A percentile compares a stretch with the other conserved stretches of the same genome.
These are phyloP conservation scores for Teleogryllus oceanicus DNA, from an alignment of 2,888 invertebrate species.

Conservation along the genomic window DNA sequence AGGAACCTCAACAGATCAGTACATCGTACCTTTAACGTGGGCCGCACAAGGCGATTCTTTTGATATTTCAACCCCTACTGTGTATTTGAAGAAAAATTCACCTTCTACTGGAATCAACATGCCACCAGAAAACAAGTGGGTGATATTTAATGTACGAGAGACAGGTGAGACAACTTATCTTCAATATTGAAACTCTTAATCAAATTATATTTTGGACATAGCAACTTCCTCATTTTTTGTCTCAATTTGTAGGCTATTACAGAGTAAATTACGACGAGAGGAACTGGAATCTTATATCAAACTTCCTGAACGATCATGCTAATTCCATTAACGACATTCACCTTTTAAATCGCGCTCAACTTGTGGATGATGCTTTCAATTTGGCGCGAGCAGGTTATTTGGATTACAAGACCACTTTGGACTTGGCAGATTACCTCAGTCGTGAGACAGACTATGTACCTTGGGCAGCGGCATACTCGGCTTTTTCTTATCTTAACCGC, in stretches of 20 bases:
- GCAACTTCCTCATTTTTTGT: neutral
- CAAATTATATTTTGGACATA: too few species aligned
- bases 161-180: too few species aligned
- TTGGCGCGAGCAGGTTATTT: neutral
- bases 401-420: neutral
- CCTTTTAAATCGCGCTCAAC: neutral
- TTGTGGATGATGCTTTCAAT: neutral
- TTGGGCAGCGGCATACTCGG: neutral
- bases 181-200: too few species aligned
- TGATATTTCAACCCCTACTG: too few species aligned
- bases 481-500: neutral
- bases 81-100: too few species aligned
- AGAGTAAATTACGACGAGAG: neutral
- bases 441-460: neutral
- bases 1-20: too few species aligned
- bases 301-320: neutral
- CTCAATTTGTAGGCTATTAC: neutral
- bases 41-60: too few species aligned
- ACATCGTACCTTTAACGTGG: too few species aligned
- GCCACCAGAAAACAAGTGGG: too few species aligned
- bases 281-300: neutral
- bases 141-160: too few species aligned
- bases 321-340: neutral
- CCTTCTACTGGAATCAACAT: too few species aligned
- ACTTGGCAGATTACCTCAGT: neutral